Base-by-base conservation (phyloP, 2,113 vertebrate genomes). In the Onychorhynchus coronatus region DNA sequence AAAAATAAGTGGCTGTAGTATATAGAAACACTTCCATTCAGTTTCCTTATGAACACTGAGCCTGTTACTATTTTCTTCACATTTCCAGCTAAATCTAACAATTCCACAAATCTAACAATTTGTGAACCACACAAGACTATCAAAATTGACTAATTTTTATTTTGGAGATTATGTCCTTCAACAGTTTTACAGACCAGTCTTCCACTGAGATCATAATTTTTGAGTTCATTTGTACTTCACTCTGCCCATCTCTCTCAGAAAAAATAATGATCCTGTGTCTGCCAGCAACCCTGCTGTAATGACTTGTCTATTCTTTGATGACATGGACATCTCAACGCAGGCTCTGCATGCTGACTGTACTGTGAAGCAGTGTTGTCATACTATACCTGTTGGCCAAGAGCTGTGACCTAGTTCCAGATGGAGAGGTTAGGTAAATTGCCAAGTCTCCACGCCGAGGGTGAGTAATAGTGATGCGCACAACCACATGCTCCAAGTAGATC, bases 381-480 rank as follows among this genome's bases (percentile, higher is more conserved):
- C 66, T 28, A 8, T 98, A 99, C 99, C 99, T 99, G 98, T 99
- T 99, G 93, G 99, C 99, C 49, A 99, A 98, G 72, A 99, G 99
- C 97, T 99, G 99, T 67, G 99, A 99, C 96, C 99, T 99, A 87
- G 99, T 99, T 97, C 99, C 99, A 19, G 99, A 99, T 65, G 99
- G 99, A 30, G 99, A 99, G 49, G 99, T 99, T 97, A 99, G 97
- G 96, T 99, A 99, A 98, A 99, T 99, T 70, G 99, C 99, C 98
- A 99, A 97, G 97, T 99, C 99, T 85, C 99, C 99, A 78, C 99
- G 98, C 63, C 99, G 98, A 52, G 99, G 99, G 86, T 99, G 99
- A 22, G 99, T 99, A 95, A 99, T 99, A 81, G 99, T 99, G 91
- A 99, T 99, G 28, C 99, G 99, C 33, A 99, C 99, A 1, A 99